These are phyloP conservation scores for Tetranychus piercei DNA, from an alignment of 2,888 invertebrate species.

Conservation along the genomic window DNA sequence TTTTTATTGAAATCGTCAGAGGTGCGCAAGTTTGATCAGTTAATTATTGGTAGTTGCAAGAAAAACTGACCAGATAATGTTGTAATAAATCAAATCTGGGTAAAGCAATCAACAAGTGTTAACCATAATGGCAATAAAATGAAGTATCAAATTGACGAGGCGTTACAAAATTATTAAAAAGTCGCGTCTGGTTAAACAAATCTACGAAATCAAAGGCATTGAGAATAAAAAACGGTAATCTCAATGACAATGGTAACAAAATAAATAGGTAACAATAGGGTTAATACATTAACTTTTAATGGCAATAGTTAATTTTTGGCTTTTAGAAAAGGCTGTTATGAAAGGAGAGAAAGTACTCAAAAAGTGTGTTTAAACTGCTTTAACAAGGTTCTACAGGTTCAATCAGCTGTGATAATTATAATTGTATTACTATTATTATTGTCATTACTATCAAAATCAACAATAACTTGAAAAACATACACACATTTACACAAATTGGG, in stretches of 20 bases:
- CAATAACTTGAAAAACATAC: too few relatives aligned
- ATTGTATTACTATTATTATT: neutral
- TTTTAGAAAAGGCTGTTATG: too few relatives aligned
- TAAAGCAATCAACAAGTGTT: too few relatives aligned
- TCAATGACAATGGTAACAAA: neutral
- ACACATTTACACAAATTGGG: too few relatives aligned
- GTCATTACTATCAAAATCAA: too few relatives aligned
- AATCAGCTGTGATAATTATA: neutral
- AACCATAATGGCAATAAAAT: neutral
- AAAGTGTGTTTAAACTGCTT: neutral
- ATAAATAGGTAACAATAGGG: neutral
- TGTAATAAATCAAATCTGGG: too few relatives aligned
- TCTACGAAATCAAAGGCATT: neutral
- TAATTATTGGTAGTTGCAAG: too few relatives aligned
- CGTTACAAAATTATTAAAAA: neutral
- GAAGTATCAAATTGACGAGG: neutral
- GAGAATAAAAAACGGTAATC: neutral
- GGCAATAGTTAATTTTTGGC: too few relatives aligned
- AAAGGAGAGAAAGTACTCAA: neutral
- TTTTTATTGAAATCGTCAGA: too few relatives aligned
- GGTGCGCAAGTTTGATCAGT: too few relatives aligned
- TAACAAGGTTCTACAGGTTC: neutral
- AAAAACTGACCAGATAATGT: too few relatives aligned
- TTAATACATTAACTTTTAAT: neutral
- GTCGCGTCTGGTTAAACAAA: neutral